Evolutionary conservation across 2,888 invertebrate species (phyloP).

Genomic region (Operophtera brumata): DNA sequence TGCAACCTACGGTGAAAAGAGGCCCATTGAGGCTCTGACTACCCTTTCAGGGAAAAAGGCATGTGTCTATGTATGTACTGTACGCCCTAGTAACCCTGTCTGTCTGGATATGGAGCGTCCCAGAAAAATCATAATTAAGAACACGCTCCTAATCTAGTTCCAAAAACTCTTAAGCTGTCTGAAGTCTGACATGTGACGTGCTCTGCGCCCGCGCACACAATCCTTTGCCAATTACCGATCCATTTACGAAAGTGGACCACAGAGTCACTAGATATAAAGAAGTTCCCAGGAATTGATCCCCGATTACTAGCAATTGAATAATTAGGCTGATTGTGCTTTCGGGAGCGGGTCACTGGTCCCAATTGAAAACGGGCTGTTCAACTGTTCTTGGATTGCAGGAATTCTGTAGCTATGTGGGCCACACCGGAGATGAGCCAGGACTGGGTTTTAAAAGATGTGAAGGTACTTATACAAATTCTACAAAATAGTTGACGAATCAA

Average conservation of each 20-base stretch:
- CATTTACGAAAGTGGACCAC: slow-evolving; percentile 38
- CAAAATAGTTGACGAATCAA: too few species aligned
- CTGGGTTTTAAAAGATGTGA: too few species aligned
- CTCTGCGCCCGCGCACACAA: slow-evolving; percentile 16
- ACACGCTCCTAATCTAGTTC: slow-evolving; percentile 12
- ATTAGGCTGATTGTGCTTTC: slow-evolving; percentile 45
- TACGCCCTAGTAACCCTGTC: neutral
- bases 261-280: slow-evolving; percentile 37
- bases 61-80: too few species aligned
- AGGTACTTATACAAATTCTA: too few species aligned
- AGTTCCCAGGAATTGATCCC: slow-evolving; percentile 52
- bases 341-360: slow-evolving; percentile 21
- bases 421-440: too few species aligned
- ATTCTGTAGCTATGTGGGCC: neutral
- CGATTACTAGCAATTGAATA: slow-evolving; percentile 59
- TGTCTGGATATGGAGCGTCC: neutral
- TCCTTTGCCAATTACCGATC: slow-evolving; percentile 38
- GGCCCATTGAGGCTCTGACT: too few species aligned
- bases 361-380: slow-evolving; percentile 6
- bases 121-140: slow-evolving; percentile 3
- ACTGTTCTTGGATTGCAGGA: slow-evolving; percentile 11
- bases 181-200: slow-evolving; percentile 6
- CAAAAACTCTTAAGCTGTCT: slow-evolving; percentile 16
- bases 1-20: too few species aligned
- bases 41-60: too few species aligned